A percentile compares a stretch with the other conserved stretches of the same genome.
Conservation (phyloP, 2,888 invertebrate genomes). For the Incurvaria masculella region DNA sequence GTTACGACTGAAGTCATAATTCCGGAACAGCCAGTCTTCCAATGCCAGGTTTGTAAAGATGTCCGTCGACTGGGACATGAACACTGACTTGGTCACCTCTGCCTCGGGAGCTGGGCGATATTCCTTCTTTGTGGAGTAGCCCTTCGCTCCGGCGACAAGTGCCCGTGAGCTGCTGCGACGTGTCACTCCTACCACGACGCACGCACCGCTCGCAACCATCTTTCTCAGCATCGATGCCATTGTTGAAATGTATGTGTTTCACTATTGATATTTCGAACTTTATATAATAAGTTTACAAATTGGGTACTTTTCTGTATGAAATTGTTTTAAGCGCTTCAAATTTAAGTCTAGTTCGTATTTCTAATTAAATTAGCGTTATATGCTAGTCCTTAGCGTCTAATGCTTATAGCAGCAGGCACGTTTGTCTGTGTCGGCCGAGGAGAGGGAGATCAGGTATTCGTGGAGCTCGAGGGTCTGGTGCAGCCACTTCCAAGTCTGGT, state of each 20-base stretch:
- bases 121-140: conserved; percentile 25
- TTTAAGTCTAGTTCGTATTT: not conserved
- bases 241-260: conserved; percentile 25
- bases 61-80: conserved; percentile 88
- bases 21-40: conserved; percentile 94
- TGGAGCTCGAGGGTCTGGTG: conserved; percentile 87
- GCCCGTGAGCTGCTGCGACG: conserved; percentile 37
- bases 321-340: conserved; percentile 14
- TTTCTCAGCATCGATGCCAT: conserved; percentile 51
- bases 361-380: not conserved
- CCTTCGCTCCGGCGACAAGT: conserved; percentile 28
- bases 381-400: conserved; percentile 20
- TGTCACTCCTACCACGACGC: conserved; percentile 36
- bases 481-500: conserved; percentile 94
- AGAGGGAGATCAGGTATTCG: conserved; percentile 81
- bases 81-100: conserved; percentile 78
- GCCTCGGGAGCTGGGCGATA: conserved; percentile 32
- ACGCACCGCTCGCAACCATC: conserved; percentile 36
- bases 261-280: conserved; percentile 7
- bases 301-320: conserved; percentile 53
- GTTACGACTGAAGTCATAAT: conserved; percentile 78
- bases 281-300: conserved; percentile 15
- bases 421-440: conserved; percentile 67
- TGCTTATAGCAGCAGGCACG: conserved; percentile 29
- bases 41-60: conserved; percentile 92